phyloP scores from a whole-genome alignment of 2,113 vertebrate genomes.

The Ploceus nigricollis region DNA sequence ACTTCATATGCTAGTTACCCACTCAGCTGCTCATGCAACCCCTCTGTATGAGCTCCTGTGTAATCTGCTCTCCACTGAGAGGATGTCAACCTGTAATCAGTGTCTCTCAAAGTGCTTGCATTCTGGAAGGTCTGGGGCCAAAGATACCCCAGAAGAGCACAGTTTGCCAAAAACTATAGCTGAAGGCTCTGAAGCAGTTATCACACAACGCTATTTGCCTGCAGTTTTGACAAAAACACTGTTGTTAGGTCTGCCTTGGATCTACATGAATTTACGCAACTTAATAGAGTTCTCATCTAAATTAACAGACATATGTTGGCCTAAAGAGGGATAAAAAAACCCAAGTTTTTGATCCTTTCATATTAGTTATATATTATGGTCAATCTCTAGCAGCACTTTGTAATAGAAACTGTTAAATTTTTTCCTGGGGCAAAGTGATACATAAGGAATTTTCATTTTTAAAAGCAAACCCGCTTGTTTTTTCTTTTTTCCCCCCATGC shows the following conservation, averaged over 20 bases:
- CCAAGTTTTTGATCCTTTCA: neutral
- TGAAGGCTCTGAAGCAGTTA: neutral
- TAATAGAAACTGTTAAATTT: neutral
- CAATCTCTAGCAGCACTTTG: neutral
- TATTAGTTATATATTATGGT: neutral
- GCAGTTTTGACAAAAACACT: neutral
- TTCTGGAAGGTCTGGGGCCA: neutral
- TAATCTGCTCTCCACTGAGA: neutral
- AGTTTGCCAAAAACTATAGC: neutral
- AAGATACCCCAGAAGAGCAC: neutral
- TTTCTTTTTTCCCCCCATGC: fast-evolving
- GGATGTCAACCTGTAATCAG: neutral
- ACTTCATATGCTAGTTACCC: neutral
- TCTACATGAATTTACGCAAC: neutral
- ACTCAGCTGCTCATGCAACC: neutral
- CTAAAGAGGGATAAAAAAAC: neutral
- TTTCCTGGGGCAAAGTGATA: neutral
- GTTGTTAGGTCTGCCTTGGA: neutral
- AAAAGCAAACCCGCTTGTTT: neutral
- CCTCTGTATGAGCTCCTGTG: neutral
- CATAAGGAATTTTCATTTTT: neutral
- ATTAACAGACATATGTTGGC: neutral
- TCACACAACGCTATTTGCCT: fast-evolving
- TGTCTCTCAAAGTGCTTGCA: neutral
- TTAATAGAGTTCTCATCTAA: neutral